These are phyloP conservation scores for Naso thynnoides DNA, from an alignment of 2,797 vertebrate species.

Conservation along the genomic window DNA sequence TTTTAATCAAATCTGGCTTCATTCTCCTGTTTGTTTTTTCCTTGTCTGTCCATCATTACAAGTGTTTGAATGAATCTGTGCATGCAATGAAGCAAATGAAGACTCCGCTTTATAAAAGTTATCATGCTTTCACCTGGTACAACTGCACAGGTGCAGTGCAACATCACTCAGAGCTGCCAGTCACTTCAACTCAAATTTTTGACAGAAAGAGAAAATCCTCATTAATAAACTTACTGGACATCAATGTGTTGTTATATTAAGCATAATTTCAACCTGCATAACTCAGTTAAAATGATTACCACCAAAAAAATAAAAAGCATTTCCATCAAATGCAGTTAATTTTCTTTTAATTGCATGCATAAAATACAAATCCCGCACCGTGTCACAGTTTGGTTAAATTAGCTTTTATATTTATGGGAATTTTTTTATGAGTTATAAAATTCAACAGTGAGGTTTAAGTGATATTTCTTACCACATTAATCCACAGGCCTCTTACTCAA, in stretches of 20 bases:
- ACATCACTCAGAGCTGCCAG: not conserved
- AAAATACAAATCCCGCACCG: not conserved
- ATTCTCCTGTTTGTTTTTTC: not conserved
- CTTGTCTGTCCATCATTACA: not conserved
- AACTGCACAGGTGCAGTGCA: not conserved
- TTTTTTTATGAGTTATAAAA: not conserved
- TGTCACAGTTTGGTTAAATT: not conserved
- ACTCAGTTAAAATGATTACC: not conserved
- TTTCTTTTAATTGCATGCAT: not conserved
- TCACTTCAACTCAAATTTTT: conserved; percentile 5
- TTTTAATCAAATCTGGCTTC: not conserved
- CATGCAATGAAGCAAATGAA: not conserved
- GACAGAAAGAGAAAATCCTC: not conserved
- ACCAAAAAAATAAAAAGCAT: not conserved
- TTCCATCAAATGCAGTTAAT: not conserved
- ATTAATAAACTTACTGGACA: not conserved
- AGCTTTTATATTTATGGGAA: not conserved
- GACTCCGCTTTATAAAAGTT: not conserved
- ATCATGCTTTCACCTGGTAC: not conserved
- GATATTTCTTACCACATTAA: not conserved
- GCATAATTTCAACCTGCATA: too few species aligned
- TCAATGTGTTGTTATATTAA: not conserved
- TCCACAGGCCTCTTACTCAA: not conserved
- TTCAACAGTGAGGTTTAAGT: not conserved
- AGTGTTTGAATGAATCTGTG: not conserved